phyloP scores from a whole-genome alignment of 2,113 vertebrate genomes.

The Anhinga anhinga region DNA sequence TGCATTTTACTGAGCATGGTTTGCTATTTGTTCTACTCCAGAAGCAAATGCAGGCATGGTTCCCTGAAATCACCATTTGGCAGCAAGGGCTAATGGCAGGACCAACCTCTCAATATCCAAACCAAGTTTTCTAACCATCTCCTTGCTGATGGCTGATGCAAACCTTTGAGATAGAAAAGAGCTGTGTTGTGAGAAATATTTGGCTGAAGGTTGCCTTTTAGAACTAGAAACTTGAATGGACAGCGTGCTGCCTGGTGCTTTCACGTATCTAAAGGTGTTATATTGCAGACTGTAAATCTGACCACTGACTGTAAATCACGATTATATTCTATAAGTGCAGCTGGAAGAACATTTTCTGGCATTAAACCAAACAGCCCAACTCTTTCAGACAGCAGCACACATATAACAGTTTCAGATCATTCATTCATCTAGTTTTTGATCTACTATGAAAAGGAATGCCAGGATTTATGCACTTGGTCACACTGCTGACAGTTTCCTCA shows the following conservation, averaged over 20 bases:
- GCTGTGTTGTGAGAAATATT: not conserved
- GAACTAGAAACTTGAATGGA: not conserved
- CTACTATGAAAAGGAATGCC: constrained; percentile 28
- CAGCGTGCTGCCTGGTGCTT: not conserved
- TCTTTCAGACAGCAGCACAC: not conserved
- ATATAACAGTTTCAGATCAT: not conserved
- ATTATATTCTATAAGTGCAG: not conserved
- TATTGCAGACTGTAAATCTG: not conserved
- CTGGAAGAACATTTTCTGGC: constrained; percentile 23
- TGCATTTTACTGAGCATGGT: not conserved
- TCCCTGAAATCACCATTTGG: not conserved
- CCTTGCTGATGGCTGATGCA: not conserved
- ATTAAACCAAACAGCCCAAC: not conserved
- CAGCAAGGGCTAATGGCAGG: not conserved
- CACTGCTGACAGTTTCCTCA: constrained; percentile 9
- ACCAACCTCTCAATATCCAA: not conserved
- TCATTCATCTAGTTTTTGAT: constrained; percentile 2
- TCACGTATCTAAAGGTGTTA: not conserved
- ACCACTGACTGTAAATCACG: not conserved
- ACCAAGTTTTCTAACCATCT: not conserved
- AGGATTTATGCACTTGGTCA: constrained; percentile 25
- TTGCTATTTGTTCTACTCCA: not conserved
- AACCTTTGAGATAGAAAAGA: not conserved
- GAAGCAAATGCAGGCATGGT: not conserved
- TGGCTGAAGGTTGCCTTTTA: not conserved